Evolutionary conservation across 1,140 invertebrate species (phyloP).

Genomic region (Trichonephila inaurata): DNA sequence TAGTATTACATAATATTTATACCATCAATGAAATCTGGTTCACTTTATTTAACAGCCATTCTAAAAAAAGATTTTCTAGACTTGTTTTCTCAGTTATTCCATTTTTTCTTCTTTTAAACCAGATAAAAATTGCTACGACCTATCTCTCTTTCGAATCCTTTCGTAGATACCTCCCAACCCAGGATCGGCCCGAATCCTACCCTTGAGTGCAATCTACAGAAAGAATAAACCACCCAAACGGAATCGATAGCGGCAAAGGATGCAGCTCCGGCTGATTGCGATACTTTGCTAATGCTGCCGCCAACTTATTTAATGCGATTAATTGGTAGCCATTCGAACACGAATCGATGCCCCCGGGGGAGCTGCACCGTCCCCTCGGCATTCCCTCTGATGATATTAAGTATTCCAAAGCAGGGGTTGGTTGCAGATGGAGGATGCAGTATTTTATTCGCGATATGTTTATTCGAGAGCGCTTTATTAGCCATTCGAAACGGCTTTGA

Average conservation of each 20-base stretch:
- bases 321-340: constrained; percentile 38
- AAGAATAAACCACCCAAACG: constrained; percentile 14
- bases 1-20: too few relatives aligned
- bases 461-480: not conserved
- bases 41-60: too few relatives aligned
- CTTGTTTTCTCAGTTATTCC: too few relatives aligned
- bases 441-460: not conserved
- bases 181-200: not conserved
- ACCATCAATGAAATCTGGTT: too few relatives aligned
- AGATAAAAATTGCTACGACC: too few relatives aligned
- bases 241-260: constrained; percentile 28
- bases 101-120: too few relatives aligned
- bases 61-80: too few relatives aligned
- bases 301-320: constrained; percentile 70
- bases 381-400: not conserved
- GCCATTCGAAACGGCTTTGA: too few relatives aligned
- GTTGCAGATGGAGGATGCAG: not conserved
- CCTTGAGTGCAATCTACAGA: not conserved
- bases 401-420: not conserved
- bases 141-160: not conserved
- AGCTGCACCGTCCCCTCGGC: not conserved
- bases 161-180: not conserved
- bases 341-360: constrained; percentile 39
- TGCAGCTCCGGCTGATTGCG: constrained; percentile 28
- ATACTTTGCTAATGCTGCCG: constrained; percentile 44